Evolutionary conservation across 2,888 invertebrate species (phyloP), one percentile per base, ranked within the genome.

Genomic region (Dione juno): DNA sequence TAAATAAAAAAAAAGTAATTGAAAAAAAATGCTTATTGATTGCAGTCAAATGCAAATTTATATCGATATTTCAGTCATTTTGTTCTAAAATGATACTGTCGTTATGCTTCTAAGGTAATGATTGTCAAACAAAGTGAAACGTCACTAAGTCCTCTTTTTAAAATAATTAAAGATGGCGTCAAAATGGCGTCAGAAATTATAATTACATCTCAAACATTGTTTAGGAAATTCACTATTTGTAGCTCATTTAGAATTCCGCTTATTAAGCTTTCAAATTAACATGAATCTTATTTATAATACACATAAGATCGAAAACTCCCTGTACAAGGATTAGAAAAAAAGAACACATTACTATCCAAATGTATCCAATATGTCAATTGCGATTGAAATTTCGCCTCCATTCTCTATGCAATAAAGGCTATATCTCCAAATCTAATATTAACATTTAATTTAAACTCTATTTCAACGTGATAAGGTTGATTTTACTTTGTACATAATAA

Each of bases 161-260:
- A n/a, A n/a, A n/a, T n/a, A 11, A 13, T 21, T 1, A 11, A 21
- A 53, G 10, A 50, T 19, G 28, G 28, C 52, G 52, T 13, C 52
- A 28, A 21, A 1, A 6, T 28, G 21, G 11, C 21, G 13, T 40
- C 40, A n/a, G n/a, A 35, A 28, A 13, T 57, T 11, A 57, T 53
- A 37, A 45, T 37, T 35, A 45, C 21, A 28, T 10, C 43, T 1
- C 19, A 67, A 58, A 52, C 28, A 59, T n/a, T 63, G 48, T 48
- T 48, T 41, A 41, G 43, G 21, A 16, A n/a, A 28, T 50, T 11
- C 57, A 66, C 45, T 35, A 57, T 66, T 48, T 66, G 19, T n/a
- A 48, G 19, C 6, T 6, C 19, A 52, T 52, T 28, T 16, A 43
- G 21, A 6, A 13, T 61, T 21, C 45, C 14, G 11, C 21, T 28